Evolutionary conservation across 2,797 vertebrate species (phyloP).

Genomic region (Urosaurus nigricauda): DNA sequence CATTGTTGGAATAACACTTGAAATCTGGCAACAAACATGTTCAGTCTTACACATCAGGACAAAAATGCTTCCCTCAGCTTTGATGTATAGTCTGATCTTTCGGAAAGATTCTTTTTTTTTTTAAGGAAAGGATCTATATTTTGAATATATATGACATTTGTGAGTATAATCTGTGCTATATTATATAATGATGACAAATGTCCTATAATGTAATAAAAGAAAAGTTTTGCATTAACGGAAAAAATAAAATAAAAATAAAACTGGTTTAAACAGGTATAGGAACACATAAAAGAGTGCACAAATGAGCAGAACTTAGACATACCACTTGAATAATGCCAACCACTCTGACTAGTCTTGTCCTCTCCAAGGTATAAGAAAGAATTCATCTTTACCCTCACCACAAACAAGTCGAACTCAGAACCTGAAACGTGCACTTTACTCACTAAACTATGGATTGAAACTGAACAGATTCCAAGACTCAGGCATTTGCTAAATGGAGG

Average conservation of each 20-base stretch:
- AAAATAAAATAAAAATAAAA: too few species aligned
- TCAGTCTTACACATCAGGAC: conserved; percentile 36
- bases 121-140: conserved; percentile 45
- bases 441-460: background rate
- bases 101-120: conserved; percentile 28
- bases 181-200: conserved; percentile 45
- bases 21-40: conserved; percentile 25
- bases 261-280: background rate
- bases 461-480: background rate
- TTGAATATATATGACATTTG: conserved; percentile 43
- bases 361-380: background rate
- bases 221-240: conserved; percentile 32
- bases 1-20: background rate
- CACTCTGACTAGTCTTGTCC: background rate
- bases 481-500: background rate
- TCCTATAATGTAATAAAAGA: conserved; percentile 52
- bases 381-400: background rate
- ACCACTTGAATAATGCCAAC: background rate
- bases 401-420: background rate
- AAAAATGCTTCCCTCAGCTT: conserved; percentile 46
- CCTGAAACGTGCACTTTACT: background rate
- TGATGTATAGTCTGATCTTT: conserved; percentile 38
- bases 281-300: background rate
- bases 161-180: conserved; percentile 47
- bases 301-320: background rate